These are phyloP conservation scores for Staurois parvus DNA, from an alignment of 2,797 vertebrate species.

Conservation along the genomic window DNA sequence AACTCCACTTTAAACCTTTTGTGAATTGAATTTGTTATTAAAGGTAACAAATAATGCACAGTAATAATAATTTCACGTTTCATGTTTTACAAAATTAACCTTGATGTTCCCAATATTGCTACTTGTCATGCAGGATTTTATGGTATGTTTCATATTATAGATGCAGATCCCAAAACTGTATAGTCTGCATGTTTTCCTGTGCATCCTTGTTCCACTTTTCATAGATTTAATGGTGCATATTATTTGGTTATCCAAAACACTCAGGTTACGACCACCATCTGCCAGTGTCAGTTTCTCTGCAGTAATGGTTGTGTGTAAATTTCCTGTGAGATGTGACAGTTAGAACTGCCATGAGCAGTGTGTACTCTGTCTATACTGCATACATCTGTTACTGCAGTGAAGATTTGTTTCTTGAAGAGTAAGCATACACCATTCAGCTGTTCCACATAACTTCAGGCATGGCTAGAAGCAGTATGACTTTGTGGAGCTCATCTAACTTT, in stretches of 20 bases:
- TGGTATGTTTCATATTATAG: no score
- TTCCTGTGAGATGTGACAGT: not conserved
- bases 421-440: constrained; percentile 35
- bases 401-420: not conserved
- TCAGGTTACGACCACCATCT: not conserved
- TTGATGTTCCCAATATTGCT: no score
- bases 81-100: no score
- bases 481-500: not conserved
- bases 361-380: not conserved
- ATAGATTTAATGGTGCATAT: not conserved
- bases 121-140: no score
- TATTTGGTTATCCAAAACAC: not conserved
- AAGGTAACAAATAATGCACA: no score
- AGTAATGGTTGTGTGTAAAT: not conserved
- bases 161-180: not conserved
- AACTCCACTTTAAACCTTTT: no score
- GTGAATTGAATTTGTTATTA: no score
- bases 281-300: not conserved
- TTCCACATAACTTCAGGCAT: not conserved
- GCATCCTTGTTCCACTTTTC: not conserved
- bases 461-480: not conserved
- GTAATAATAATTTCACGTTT: no score
- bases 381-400: constrained; percentile 20
- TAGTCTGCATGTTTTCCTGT: not conserved
- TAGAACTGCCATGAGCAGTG: not conserved